Conservation (phyloP, 1,140 invertebrate species). For the Chironomus striatipennis region DNA sequence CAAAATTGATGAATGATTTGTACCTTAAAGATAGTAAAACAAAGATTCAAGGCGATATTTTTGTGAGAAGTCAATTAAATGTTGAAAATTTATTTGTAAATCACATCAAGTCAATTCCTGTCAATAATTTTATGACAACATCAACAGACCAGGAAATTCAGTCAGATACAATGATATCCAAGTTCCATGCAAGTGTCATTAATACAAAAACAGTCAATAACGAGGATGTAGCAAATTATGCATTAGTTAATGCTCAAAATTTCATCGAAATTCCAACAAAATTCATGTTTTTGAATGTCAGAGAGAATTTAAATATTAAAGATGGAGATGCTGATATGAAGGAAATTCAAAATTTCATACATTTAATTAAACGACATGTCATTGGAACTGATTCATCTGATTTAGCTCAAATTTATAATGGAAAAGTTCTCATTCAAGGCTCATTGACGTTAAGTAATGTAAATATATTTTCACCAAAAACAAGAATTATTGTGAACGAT, state of each 20-base stretch:
- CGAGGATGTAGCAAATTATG: not conserved
- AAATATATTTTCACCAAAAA: not conserved
- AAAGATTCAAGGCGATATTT: not conserved
- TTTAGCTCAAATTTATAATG: not conserved
- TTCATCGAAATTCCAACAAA: conserved; percentile 5
- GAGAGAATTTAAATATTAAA: conserved; percentile 3
- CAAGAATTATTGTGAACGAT: not conserved
- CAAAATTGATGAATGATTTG: not conserved
- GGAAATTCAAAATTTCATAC: not conserved
- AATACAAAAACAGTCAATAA: not conserved
- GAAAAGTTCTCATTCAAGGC: not conserved
- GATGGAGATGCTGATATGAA: not conserved
- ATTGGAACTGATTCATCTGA: not conserved
- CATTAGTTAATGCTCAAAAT: not conserved
- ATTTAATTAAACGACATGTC: not conserved
- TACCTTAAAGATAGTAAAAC: not conserved
- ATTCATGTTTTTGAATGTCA: not conserved
- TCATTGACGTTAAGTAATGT: not conserved
- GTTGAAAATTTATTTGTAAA: not conserved
- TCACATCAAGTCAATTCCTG: not conserved
- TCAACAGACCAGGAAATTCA: not conserved
- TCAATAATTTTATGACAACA: not conserved
- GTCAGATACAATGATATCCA: not conserved
- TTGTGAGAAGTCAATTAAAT: not conserved
- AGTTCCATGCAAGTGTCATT: not conserved